Evolutionary conservation across 2,888 invertebrate species (phyloP).

Genomic region (Hyles lineata): DNA sequence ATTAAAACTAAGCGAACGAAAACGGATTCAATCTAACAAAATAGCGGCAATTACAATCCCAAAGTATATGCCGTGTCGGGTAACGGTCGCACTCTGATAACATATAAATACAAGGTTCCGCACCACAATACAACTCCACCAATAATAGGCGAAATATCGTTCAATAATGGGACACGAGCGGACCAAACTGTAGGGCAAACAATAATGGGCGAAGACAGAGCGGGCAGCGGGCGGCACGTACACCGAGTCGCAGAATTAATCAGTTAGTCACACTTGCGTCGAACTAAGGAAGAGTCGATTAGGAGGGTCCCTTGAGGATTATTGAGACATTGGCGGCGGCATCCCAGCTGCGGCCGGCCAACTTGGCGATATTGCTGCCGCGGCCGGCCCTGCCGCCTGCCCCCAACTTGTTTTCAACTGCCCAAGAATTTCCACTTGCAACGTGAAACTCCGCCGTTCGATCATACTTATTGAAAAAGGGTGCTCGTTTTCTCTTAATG

Average conservation of each 20-base stretch:
- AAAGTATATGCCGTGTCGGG: constrained; percentile 67
- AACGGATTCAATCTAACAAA: constrained; percentile 73
- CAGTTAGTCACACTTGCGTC: constrained; percentile 84
- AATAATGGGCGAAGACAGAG: constrained; percentile 71
- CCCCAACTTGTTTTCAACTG: constrained; percentile 79
- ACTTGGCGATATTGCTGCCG: constrained; percentile 78
- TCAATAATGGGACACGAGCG: constrained; percentile 73
- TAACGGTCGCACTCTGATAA: constrained; percentile 71
- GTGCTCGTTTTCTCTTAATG: constrained; percentile 57
- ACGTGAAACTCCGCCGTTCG: constrained; percentile 73
- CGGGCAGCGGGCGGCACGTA: constrained; percentile 74
- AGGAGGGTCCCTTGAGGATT: constrained; percentile 82
- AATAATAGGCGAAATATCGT: constrained; percentile 79
- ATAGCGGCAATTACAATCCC: constrained; percentile 78
- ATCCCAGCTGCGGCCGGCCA: constrained; percentile 78
- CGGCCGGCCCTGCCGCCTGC: constrained; percentile 58
- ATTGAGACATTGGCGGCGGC: constrained; percentile 81
- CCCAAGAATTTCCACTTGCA: constrained; percentile 70
- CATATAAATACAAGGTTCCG: constrained; percentile 70
- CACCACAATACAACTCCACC: constrained; percentile 57
- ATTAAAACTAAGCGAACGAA: constrained; percentile 65
- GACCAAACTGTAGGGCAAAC: constrained; percentile 72
- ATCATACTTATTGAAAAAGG: constrained; percentile 76
- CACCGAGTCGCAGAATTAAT: constrained; percentile 78
- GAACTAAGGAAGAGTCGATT: constrained; percentile 82